These are phyloP conservation scores for Bathynomus jamesi DNA, from an alignment of 1,140 invertebrate genomes.

Conservation along the genomic window DNA sequence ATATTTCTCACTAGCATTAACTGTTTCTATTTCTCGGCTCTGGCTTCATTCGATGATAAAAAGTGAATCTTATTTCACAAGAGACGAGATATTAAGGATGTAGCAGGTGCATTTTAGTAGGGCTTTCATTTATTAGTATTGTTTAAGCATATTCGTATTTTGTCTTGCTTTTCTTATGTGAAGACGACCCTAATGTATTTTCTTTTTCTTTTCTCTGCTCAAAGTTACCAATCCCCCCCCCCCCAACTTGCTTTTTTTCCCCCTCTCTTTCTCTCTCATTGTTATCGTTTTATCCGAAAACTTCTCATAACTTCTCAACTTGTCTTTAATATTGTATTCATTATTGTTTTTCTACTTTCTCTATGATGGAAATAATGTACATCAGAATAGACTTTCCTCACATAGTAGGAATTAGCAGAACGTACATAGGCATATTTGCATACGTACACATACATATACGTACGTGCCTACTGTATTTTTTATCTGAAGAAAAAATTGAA, in stretches of 20 bases:
- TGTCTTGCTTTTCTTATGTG: neutral
- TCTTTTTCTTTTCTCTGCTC: too few species aligned
- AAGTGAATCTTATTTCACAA: neutral
- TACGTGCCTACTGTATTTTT: too few species aligned
- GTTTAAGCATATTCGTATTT: neutral
- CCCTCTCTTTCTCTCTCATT: too few species aligned
- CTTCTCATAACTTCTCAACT: neutral
- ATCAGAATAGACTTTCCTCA: constrained; percentile 1
- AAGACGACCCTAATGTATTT: too few species aligned
- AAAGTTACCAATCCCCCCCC: too few species aligned
- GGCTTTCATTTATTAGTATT: neutral
- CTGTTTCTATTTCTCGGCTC: neutral
- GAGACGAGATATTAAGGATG: neutral
- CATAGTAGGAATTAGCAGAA: too few species aligned
- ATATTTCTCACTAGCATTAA: neutral
- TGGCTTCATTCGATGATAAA: neutral
- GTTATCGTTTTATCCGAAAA: neutral
- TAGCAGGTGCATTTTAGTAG: neutral
- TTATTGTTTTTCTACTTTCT: neutral
- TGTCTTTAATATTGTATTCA: neutral
- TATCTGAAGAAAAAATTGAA: too few species aligned
- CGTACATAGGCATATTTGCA: too few species aligned
- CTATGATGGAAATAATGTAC: neutral
- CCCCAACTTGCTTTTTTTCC: too few species aligned
- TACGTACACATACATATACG: too few species aligned